phyloP scores from a whole-genome alignment of 2,888 invertebrate species.

The Blomia tropicalis region DNA sequence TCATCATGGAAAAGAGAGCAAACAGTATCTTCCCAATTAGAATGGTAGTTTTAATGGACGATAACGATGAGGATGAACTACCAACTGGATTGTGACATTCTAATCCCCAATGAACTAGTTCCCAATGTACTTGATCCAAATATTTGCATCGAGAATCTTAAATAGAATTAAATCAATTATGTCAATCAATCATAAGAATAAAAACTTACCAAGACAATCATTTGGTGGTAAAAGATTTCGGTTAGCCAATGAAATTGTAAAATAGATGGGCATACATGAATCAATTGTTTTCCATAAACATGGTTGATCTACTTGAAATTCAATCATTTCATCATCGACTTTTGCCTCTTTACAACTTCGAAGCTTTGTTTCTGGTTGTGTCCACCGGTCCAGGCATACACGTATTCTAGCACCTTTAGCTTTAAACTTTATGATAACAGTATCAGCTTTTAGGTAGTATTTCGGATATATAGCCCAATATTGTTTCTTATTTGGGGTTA shows the following conservation, averaged over 20 bases:
- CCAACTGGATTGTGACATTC: slow-evolving; percentile 12
- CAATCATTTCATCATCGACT: slow-evolving; percentile 9
- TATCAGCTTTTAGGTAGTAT: slow-evolving; percentile 28
- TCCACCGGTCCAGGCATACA: slow-evolving; percentile 26
- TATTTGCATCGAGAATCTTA: slow-evolving; percentile 20
- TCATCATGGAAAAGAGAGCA: no score
- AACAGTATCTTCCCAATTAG: no score
- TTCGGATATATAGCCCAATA: slow-evolving; percentile 30
- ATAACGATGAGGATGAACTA: no score
- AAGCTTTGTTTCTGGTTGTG: slow-evolving; percentile 13
- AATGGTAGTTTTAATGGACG: no score
- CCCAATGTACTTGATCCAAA: slow-evolving; percentile 17
- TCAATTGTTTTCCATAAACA: slow-evolving; percentile 20
- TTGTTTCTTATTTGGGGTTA: slow-evolving; percentile 26
- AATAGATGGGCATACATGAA: slow-evolving; percentile 20
- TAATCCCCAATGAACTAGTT: slow-evolving; percentile 20
- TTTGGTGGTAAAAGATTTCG: neutral
- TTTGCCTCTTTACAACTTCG: slow-evolving; percentile 15
- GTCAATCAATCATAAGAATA: neutral
- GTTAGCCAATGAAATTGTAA: slow-evolving; percentile 16
- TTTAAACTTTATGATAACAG: slow-evolving; percentile 26
- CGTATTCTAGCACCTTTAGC: slow-evolving; percentile 24
- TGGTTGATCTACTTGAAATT: slow-evolving; percentile 14
- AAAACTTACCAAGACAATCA: neutral
- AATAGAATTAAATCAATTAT: neutral